Percentiles rank a stretch among this genome's conserved stretches.
Conservation (phyloP, 2,888 invertebrate genomes). For the Camponotus fellah region DNA sequence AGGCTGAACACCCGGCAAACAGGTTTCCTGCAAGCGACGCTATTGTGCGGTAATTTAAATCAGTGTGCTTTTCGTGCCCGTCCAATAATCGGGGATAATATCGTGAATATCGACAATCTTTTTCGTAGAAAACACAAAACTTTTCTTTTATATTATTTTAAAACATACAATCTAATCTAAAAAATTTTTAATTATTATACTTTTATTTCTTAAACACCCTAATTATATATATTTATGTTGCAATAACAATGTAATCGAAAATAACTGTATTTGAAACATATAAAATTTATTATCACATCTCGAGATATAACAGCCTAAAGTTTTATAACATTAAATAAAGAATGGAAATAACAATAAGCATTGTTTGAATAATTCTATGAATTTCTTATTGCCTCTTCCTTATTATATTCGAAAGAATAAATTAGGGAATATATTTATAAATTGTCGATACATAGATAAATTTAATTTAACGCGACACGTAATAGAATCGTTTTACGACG, state of each 20-base stretch:
- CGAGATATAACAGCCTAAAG: neutral
- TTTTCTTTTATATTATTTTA: neutral
- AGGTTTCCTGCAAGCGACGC: conserved; percentile 56
- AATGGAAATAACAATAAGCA: neutral
- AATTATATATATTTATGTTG: neutral
- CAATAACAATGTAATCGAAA: neutral
- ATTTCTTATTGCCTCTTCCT: neutral
- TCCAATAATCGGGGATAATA: conserved; percentile 28
- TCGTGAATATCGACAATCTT: conserved; percentile 7
- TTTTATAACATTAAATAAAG: conserved; percentile 6
- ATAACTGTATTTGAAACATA: neutral
- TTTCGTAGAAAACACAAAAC: conserved; percentile 10
- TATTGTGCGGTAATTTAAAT: conserved; percentile 63
- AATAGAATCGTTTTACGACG: neutral
- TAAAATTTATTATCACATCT: neutral
- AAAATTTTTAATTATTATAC: neutral
- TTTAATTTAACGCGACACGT: neutral
- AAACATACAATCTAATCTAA: neutral
- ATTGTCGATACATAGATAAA: neutral
- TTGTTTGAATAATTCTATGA: neutral
- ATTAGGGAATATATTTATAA: neutral
- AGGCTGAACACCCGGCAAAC: conserved; percentile 58
- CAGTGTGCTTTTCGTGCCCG: conserved; percentile 41
- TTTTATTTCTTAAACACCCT: neutral
- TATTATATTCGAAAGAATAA: neutral